Evolutionary conservation across 2,113 vertebrate species (phyloP).

Genomic region (Grus americana): DNA sequence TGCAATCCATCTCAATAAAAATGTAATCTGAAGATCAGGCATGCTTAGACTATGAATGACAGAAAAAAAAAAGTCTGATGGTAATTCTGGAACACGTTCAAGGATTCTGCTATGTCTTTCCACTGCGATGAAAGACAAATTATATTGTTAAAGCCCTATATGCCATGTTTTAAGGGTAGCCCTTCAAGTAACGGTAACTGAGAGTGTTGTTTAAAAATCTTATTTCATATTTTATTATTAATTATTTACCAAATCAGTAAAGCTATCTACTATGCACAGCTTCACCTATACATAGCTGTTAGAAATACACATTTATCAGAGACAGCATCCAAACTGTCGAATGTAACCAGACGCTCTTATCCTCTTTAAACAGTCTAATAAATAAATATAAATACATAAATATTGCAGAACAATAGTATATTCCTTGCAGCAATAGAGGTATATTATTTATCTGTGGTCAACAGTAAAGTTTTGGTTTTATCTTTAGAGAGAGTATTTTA

Average conservation of each 20-base stretch:
- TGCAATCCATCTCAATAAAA: not conserved
- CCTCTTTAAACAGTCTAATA: conserved; percentile 4
- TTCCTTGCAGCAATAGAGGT: not conserved
- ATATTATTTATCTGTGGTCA: not conserved
- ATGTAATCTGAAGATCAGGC: not conserved
- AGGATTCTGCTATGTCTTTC: not conserved
- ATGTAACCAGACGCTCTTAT: not conserved
- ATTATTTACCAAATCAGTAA: not conserved
- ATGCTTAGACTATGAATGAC: not conserved
- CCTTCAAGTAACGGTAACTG: not conserved
- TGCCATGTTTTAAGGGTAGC: not conserved
- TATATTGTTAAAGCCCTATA: not conserved
- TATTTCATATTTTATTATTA: not conserved
- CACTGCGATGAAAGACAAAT: not conserved
- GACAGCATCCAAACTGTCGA: not conserved
- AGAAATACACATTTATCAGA: not conserved
- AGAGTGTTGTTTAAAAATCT: not conserved
- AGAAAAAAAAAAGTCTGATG: not conserved
- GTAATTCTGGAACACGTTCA: not conserved
- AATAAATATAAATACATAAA: conserved; percentile 58
- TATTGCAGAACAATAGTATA: not conserved
- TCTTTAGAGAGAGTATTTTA: conserved; percentile 10
- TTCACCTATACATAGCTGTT: not conserved
- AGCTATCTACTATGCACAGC: not conserved
- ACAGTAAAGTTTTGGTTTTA: not conserved